Conservation (phyloP, 2,113 vertebrate species). For the Gracilinanus agilis region DNA sequence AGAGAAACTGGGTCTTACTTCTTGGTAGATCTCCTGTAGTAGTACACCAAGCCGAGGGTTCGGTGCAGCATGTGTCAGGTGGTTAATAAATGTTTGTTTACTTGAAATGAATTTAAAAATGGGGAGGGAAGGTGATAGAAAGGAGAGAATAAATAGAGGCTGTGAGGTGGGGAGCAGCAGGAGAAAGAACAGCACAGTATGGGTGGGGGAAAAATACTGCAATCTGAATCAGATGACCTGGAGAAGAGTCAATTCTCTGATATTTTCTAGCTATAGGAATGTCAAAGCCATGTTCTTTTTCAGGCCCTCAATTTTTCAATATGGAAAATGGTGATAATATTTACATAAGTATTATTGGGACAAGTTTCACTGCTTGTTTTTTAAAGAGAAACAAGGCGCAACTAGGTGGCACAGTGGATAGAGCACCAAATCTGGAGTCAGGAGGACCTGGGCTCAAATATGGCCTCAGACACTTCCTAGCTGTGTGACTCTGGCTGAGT, state of each 20-base stretch:
- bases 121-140: neutral
- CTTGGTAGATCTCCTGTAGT: neutral
- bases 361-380: neutral
- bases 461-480: no score
- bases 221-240: neutral
- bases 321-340: neutral
- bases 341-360: neutral
- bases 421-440: no score
- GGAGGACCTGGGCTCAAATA: no score
- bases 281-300: neutral
- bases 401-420: no score
- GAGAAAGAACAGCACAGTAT: neutral
- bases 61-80: neutral
- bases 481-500: no score
- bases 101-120: neutral
- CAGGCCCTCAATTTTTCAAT: neutral
- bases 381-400: neutral
- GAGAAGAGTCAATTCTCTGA: neutral
- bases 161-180: neutral
- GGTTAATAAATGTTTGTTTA: neutral
- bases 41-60: neutral
- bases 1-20: neutral
- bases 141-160: neutral
- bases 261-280: neutral
- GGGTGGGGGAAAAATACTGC: neutral